These are phyloP conservation scores for Iguana delicatissima DNA, from an alignment of 2,797 vertebrate genomes.

Conservation along the genomic window DNA sequence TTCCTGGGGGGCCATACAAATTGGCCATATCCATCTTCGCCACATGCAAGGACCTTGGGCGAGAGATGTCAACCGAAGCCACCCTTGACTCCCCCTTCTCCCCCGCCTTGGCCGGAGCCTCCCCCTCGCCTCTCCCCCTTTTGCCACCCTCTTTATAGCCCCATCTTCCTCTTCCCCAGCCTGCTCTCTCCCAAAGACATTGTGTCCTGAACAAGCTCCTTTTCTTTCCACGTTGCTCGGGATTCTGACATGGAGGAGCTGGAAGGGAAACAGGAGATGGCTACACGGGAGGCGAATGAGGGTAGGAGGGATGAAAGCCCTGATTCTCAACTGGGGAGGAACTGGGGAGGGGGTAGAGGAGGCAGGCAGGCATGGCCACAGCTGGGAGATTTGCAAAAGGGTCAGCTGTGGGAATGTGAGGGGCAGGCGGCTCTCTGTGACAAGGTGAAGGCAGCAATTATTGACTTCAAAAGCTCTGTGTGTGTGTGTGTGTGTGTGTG, in stretches of 20 bases:
- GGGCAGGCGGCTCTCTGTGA: background rate
- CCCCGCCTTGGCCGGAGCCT: background rate
- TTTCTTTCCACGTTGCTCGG: conserved; percentile 18
- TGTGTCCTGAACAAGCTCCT: background rate
- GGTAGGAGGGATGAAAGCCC: background rate
- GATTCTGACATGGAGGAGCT: conserved; percentile 25
- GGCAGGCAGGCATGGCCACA: conserved; percentile 9
- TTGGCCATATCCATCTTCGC: conserved; percentile 17
- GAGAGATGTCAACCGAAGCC: conserved; percentile 16
- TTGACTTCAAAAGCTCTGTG: background rate
- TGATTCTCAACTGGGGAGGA: background rate
- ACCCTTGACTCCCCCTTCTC: background rate
- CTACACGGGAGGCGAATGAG: conserved; percentile 31
- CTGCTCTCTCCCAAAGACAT: background rate
- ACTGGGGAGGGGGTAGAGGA: background rate
- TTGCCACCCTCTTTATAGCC: background rate
- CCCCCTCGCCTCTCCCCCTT: rapidly evolving
- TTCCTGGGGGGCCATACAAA: conserved; percentile 22
- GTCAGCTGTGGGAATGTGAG: background rate
- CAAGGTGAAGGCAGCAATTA: background rate
- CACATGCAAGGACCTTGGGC: background rate
- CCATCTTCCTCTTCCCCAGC: background rate
- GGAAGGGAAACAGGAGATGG: conserved; percentile 23
- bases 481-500: no score
- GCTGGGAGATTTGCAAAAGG: conserved; percentile 45